A percentile compares a stretch with the other conserved stretches of the same genome.
Evolutionary conservation across 2,888 invertebrate genomes (phyloP).

Genomic region (Rhogogaster chlorosoma): DNA sequence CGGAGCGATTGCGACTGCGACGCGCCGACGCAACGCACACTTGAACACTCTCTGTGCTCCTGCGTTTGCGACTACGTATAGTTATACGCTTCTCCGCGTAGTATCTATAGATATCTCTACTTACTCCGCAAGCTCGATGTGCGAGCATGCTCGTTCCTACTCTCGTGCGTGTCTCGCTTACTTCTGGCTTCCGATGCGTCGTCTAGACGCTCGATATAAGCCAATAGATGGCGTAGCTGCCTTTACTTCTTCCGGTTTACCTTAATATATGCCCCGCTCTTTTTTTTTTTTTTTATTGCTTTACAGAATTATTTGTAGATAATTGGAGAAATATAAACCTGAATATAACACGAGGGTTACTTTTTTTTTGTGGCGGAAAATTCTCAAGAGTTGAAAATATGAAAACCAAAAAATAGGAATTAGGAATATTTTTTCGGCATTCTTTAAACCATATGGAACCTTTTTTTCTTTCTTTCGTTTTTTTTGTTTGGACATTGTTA

Average conservation of each 20-base stretch:
- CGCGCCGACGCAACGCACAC: not conserved
- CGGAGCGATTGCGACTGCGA: not conserved
- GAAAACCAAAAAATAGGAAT: too few relatives aligned
- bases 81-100: not conserved
- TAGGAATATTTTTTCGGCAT: too few relatives aligned
- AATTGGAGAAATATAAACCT: too few relatives aligned
- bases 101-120: not conserved
- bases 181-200: constrained; percentile 23
- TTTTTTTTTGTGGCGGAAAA: too few relatives aligned
- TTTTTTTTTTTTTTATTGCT: not conserved
- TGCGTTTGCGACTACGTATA: not conserved
- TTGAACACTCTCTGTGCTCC: not conserved
- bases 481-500: too few relatives aligned
- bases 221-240: not conserved
- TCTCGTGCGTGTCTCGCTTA: not conserved
- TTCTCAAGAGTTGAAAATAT: too few relatives aligned
- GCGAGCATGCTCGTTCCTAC: not conserved
- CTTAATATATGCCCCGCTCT: not conserved
- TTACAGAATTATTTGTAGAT: too few relatives aligned
- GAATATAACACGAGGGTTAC: too few relatives aligned
- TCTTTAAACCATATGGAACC: too few relatives aligned
- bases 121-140: not conserved
- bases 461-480: too few relatives aligned
- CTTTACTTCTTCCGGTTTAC: not conserved
- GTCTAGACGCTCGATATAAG: constrained; percentile 47